phyloP scores from a whole-genome alignment of 2,888 invertebrate genomes.

The Bedellia somnulentella region DNA sequence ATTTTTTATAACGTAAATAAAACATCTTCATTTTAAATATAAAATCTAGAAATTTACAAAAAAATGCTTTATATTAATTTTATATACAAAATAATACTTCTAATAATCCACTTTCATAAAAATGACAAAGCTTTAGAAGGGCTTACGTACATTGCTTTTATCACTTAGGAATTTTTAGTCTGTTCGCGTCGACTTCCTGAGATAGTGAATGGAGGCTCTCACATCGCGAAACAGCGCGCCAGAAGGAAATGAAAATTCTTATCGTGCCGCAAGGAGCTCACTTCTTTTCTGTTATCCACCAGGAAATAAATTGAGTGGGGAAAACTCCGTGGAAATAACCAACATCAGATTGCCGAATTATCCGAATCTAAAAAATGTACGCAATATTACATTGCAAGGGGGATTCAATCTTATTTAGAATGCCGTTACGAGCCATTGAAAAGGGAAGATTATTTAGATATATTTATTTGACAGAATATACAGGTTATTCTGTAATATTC shows the following conservation, averaged over 20 bases:
- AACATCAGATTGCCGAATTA: slow-evolving; percentile 37
- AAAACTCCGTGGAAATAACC: slow-evolving; percentile 32
- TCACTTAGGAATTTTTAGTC: slow-evolving; percentile 55
- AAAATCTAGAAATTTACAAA: no score
- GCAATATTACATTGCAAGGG: slow-evolving; percentile 1
- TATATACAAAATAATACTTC: no score
- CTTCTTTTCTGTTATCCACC: slow-evolving; percentile 48
- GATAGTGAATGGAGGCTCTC: slow-evolving; percentile 38
- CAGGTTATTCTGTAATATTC: no score
- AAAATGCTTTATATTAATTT: no score
- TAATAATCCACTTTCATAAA: no score
- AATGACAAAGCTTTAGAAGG: no score
- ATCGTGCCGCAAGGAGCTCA: slow-evolving; percentile 50
- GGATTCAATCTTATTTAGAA: slow-evolving; percentile 2
- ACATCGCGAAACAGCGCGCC: slow-evolving; percentile 17
- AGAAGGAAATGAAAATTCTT: slow-evolving; percentile 62
- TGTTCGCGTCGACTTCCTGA: slow-evolving; percentile 37
- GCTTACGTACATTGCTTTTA: no score
- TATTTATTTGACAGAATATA: no score
- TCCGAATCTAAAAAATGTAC: slow-evolving; percentile 19
- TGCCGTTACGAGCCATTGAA: no score
- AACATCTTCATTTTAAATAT: no score
- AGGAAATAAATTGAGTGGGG: slow-evolving; percentile 47
- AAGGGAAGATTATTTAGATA: no score
- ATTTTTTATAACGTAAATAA: no score